phyloP scores from a whole-genome alignment of 2,888 invertebrate genomes.

The Bellardia pandia region DNA sequence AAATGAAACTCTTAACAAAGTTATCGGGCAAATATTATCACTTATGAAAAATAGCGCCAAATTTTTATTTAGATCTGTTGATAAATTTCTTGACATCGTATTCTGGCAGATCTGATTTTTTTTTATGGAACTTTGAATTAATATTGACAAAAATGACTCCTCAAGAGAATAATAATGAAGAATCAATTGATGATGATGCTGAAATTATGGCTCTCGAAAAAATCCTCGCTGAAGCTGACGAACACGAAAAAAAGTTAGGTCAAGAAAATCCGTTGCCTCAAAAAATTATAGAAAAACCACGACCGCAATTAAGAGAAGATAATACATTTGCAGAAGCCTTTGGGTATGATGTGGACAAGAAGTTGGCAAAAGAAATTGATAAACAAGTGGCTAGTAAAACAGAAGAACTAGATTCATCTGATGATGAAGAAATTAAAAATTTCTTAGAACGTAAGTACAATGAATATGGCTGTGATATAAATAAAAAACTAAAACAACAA shows the following conservation, averaged over 20 bases:
- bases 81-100: not conserved
- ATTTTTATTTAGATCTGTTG: conserved; percentile 19
- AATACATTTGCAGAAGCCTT: conserved; percentile 80
- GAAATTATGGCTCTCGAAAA: conserved; percentile 80
- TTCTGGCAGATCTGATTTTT: not conserved
- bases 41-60: conserved; percentile 59
- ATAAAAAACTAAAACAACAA: conserved; percentile 86
- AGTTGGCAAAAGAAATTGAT: conserved; percentile 61
- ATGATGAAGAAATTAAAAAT: conserved; percentile 91
- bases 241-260: conserved; percentile 68
- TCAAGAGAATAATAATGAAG: conserved; percentile 67
- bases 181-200: conserved; percentile 78
- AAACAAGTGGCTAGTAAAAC: conserved; percentile 48
- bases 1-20: not conserved
- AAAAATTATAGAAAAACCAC: conserved; percentile 7
- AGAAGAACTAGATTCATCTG: conserved; percentile 88
- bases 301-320: conserved; percentile 79
- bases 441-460: conserved; percentile 90
- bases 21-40: conserved; percentile 13
- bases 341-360: conserved; percentile 77
- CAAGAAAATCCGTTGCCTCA: not conserved
- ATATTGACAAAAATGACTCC: conserved; percentile 38
- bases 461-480: conserved; percentile 89
- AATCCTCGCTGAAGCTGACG: conserved; percentile 78
- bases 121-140: not conserved